Evolutionary conservation across 2,888 invertebrate species (phyloP).

Genomic region (Chloroclysta siterata): DNA sequence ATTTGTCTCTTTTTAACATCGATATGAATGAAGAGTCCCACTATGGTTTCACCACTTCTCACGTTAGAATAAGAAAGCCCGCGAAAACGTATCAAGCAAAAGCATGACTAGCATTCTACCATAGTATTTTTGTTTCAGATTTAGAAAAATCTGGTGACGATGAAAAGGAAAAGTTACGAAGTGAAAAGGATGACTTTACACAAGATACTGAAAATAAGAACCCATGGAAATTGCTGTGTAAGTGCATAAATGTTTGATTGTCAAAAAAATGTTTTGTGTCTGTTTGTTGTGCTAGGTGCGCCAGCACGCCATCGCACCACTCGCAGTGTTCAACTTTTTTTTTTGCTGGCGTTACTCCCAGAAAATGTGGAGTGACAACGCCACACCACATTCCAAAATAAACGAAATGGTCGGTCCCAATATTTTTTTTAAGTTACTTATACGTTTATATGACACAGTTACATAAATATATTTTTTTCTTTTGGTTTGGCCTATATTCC

Average conservation of each 20-base stretch:
- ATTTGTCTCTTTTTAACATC: constrained; percentile 13
- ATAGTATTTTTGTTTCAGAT: constrained; percentile 36
- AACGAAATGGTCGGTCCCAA: too few relatives aligned
- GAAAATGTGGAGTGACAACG: too few relatives aligned
- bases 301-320: too few relatives aligned
- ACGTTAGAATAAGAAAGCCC: not conserved
- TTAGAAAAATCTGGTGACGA: constrained; percentile 26
- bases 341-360: too few relatives aligned
- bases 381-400: too few relatives aligned
- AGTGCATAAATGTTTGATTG: constrained; percentile 34
- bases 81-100: not conserved
- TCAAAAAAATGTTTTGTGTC: not conserved
- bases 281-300: too few relatives aligned
- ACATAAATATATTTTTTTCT: too few relatives aligned
- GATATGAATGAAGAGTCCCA: not conserved
- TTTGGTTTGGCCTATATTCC: too few relatives aligned
- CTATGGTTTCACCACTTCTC: too few relatives aligned
- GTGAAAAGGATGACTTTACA: constrained; percentile 26
- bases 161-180: constrained; percentile 45
- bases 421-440: too few relatives aligned
- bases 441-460: too few relatives aligned
- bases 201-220: constrained; percentile 35
- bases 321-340: too few relatives aligned
- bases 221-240: constrained; percentile 50
- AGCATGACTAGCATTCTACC: not conserved